Base-by-base conservation (phyloP, 2,797 vertebrate genomes). In the Sebastes iracundus region DNA sequence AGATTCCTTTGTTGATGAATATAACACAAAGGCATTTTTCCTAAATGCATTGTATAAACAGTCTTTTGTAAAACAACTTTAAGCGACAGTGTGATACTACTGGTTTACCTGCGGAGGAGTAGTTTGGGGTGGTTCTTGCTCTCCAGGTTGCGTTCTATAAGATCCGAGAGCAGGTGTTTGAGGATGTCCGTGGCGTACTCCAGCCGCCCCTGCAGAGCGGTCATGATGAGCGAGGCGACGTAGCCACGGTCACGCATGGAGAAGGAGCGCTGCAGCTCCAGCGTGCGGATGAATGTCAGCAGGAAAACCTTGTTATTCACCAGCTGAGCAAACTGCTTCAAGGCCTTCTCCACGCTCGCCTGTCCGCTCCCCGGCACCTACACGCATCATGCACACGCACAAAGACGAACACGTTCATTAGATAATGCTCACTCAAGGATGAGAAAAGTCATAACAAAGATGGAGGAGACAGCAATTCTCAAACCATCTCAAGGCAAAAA, bases 101-200 rank as follows among this genome's bases (percentile, higher is more conserved):
- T 2, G 9, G n/a, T 18, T 80, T 88, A 99, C 98, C 98, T 97
- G 91, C 98, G 96, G 64, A 99, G 95, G 2, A 99, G 97, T 25
- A 99, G 96, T 72, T 99, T 99, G 73, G 98, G 98, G 85, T 99
- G 98, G 94, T 99, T 99, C 94, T 98, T 99, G 94, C 97, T 99
- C 87, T 99, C 98, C 92, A 99, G 93, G 93, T 99, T 99, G 90
- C 97, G 98, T 35, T 97, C 96, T 6, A 99, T 99, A 33, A 99
- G 97, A 91, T 99, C 98, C 0, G 97, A 97, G 8, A 99, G 96
- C 73, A 99, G 96, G 87, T 99, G 98, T 76, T 99, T 99, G 83
- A 99, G 97, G 52, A 99, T 97, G 0, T 99, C 98, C 0, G 98
- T 99, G 90, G 98, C 98, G 0, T 97, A 99, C 87, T 99, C 98